phyloP scores from a whole-genome alignment of 2,888 invertebrate species.

The Cybosia mesomella region DNA sequence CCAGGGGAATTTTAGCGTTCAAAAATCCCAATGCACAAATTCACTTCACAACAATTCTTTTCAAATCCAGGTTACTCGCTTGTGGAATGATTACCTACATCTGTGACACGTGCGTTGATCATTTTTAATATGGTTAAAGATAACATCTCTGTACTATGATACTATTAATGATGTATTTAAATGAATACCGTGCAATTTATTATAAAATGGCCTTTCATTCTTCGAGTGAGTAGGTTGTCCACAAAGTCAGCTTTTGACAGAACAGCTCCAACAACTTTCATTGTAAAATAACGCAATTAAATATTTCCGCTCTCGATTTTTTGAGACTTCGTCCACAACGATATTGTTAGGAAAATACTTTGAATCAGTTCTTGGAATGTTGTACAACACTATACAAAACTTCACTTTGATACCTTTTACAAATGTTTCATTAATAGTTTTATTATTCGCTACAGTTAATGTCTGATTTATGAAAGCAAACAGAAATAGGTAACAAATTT shows the following conservation, averaged over 20 bases:
- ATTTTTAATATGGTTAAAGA: neutral
- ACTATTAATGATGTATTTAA: neutral
- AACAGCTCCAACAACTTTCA: constrained; percentile 42
- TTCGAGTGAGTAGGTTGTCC: constrained; percentile 35
- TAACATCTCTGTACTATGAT: neutral
- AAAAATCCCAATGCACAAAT: neutral
- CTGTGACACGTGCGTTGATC: neutral
- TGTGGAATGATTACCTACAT: neutral
- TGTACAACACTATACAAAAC: neutral
- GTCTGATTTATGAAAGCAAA: neutral
- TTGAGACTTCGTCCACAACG: constrained; percentile 49
- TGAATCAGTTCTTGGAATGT: constrained; percentile 25
- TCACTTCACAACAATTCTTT: neutral
- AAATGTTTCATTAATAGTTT: neutral
- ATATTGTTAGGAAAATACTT: constrained; percentile 52
- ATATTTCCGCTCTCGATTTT: constrained; percentile 73
- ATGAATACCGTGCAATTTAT: constrained; percentile 8
- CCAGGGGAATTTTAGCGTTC: neutral
- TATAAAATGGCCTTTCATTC: constrained; percentile 27
- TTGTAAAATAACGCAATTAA: constrained; percentile 75
- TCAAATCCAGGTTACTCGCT: neutral
- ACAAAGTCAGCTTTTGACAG: constrained; percentile 44
- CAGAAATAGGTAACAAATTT: neutral
- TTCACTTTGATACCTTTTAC: neutral
- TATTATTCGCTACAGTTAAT: neutral